Evolutionary conservation across 2,797 vertebrate species (phyloP), one percentile per base, ranked within the genome.

Genomic region (Dallia pectoralis): DNA sequence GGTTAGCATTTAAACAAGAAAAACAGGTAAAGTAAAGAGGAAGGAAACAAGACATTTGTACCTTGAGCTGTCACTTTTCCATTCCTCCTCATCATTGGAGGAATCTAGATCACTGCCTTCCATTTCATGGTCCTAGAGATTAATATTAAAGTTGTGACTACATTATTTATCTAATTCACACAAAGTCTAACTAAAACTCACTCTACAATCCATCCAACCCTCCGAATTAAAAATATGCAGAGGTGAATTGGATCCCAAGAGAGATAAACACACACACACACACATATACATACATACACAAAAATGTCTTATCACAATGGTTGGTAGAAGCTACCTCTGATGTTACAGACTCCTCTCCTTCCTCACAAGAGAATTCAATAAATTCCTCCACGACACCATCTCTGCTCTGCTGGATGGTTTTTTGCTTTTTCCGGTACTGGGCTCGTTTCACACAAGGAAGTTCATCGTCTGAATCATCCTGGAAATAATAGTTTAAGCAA

Each of bases 61-160:
- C 98, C 96, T 97, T 4, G 95, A 95, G 83, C 93, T 95, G 76
- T 96, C 96, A 88, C 95, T 98, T 59, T 90, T 95, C 98, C 98
- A 99, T 69, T 99, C 94, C 73, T 98, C 96, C 16, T 97, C 93
- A 69, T 94, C 95, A 74, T 94, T 94, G 29, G 95, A 95, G 0
- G 93, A 95, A 59, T 93, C 88, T 62, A 90, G 79, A 0, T 92
- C 94, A 79, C 88, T 94, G 59, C 88, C 89, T 15, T 93, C 94
- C 69, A 91, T 30, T 15, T 94, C 93, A 78, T 91, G 89, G 22
- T 92, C 93, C 93, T 94, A 68, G 51, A 76, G 29, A 76, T 49
- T 44, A 44, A 44, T n/a, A n/a, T n/a, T n/a, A n/a, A n/a, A n/a
- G n/a, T n/a, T n/a, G n/a, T n/a, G 40, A 44, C 12, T 2, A 36